Conservation (phyloP, 2,797 vertebrate genomes). For the Channa striata region DNA sequence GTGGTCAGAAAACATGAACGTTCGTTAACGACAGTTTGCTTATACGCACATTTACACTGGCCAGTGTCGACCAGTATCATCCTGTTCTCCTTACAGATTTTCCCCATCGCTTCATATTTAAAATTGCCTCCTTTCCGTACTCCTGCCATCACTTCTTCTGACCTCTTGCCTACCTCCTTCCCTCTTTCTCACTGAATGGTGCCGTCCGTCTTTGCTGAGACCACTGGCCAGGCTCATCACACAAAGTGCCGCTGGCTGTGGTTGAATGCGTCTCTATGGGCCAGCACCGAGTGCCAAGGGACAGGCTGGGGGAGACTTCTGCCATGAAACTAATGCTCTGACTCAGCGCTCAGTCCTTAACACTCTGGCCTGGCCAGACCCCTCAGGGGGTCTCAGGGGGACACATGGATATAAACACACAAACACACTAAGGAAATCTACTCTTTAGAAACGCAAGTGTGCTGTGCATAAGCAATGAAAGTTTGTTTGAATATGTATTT, state of each 20-base stretch:
- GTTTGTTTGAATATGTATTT: conserved; percentile 42
- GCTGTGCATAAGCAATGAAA: conserved; percentile 13
- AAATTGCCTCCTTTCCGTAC: conserved; percentile 15
- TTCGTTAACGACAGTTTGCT: conserved; percentile 58
- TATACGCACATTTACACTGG: conserved; percentile 36
- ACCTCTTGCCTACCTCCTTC: neutral
- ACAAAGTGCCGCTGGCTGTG: conserved; percentile 67
- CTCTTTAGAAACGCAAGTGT: conserved; percentile 7
- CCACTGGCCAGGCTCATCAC: conserved; percentile 69
- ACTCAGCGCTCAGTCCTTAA: conserved; percentile 57
- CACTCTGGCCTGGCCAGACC: conserved; percentile 31
- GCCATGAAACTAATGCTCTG: conserved; percentile 75
- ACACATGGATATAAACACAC: conserved; percentile 25
- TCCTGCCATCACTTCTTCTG: conserved; percentile 4
- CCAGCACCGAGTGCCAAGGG: conserved; percentile 57
- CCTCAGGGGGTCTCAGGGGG: conserved; percentile 32
- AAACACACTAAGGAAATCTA: conserved; percentile 38
- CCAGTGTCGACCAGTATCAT: conserved; percentile 36
- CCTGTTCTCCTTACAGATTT: conserved; percentile 18
- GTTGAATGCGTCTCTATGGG: conserved; percentile 69
- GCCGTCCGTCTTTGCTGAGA: conserved; percentile 69
- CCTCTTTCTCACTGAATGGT: conserved; percentile 40
- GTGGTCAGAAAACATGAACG: conserved; percentile 48
- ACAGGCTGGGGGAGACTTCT: conserved; percentile 69
- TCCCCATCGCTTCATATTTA: conserved; percentile 18